Percentiles rank a stretch among this genome's conserved stretches.
Evolutionary conservation across 2,888 invertebrate genomes (phyloP).

Genomic region (Trachelus tabidus): DNA sequence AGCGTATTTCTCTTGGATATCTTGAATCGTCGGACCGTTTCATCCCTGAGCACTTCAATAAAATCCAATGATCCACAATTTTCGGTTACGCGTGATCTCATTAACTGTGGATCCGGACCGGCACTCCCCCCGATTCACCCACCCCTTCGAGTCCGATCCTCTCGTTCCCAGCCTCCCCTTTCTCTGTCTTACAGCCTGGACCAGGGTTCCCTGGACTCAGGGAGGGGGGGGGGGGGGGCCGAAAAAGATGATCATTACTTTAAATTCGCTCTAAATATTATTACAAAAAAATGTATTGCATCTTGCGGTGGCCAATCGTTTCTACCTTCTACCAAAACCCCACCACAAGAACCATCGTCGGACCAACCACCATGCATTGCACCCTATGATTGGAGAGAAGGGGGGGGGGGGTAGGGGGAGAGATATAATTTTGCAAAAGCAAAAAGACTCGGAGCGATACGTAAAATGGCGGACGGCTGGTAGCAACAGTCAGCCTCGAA

Average conservation of each 20-base stretch:
- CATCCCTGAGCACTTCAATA: constrained; percentile 48
- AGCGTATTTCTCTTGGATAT: not conserved
- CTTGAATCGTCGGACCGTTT: constrained; percentile 1
- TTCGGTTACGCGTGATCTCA: constrained; percentile 66
- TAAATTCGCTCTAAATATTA: constrained; percentile 54
- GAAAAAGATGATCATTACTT: constrained; percentile 49
- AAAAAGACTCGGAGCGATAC: constrained; percentile 19
- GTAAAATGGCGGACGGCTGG: constrained; percentile 40
- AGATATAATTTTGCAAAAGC: constrained; percentile 38
- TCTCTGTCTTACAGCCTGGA: constrained; percentile 5
- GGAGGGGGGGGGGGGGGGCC: constrained; percentile 21
- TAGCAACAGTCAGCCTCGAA: constrained; percentile 18
- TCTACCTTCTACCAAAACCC: constrained; percentile 11
- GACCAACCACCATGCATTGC: constrained; percentile 6
- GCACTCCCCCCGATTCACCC: constrained; percentile 29
- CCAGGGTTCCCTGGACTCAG: not conserved
- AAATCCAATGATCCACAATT: constrained; percentile 62
- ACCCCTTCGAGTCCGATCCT: constrained; percentile 22
- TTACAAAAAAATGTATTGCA: constrained; percentile 50
- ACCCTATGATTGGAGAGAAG: constrained; percentile 22
- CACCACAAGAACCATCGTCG: constrained; percentile 10
- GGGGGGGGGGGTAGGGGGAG: constrained; percentile 12
- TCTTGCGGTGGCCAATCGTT: constrained; percentile 42
- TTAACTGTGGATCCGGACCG: constrained; percentile 55
- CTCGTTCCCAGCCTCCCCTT: constrained; percentile 16